Evolutionary conservation across 1,140 invertebrate species (phyloP).

Genomic region (Proctacanthus coquilletti): DNA sequence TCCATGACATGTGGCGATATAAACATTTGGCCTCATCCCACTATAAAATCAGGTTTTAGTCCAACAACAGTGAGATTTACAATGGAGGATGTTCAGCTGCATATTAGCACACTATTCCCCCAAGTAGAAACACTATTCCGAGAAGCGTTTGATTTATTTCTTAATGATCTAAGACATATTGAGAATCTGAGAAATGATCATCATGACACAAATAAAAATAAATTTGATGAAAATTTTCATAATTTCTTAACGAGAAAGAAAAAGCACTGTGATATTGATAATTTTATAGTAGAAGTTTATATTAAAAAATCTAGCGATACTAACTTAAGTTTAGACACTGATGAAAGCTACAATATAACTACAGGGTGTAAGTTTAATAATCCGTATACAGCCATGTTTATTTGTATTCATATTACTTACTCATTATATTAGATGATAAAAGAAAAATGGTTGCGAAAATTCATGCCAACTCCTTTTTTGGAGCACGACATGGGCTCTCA

Average conservation of each 20-base stretch:
- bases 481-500: conserved; percentile 61
- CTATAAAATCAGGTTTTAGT: conserved; percentile 20
- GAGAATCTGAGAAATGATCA: conserved; percentile 11
- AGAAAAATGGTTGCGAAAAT: conserved; percentile 42
- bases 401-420: not conserved
- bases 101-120: conserved; percentile 18
- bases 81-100: conserved; percentile 17
- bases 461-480: conserved; percentile 52
- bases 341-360: conserved; percentile 56
- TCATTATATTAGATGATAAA: conserved; percentile 20
- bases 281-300: conserved; percentile 35
- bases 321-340: conserved; percentile 45
- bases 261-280: conserved; percentile 28
- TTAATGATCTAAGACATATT: conserved; percentile 21
- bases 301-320: conserved; percentile 34
- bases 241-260: conserved; percentile 11
- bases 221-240: not conserved
- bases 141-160: conserved; percentile 19
- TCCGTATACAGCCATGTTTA: not conserved
- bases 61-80: conserved; percentile 21
- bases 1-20: conserved; percentile 28
- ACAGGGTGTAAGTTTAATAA: conserved; percentile 30
- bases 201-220: not conserved
- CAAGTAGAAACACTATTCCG: conserved; percentile 19
- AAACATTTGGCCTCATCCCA: conserved; percentile 29